Percentiles rank a stretch among this genome's conserved stretches.
Evolutionary conservation across 1,140 invertebrate genomes (phyloP).

Genomic region (Drosophila parvula): DNA sequence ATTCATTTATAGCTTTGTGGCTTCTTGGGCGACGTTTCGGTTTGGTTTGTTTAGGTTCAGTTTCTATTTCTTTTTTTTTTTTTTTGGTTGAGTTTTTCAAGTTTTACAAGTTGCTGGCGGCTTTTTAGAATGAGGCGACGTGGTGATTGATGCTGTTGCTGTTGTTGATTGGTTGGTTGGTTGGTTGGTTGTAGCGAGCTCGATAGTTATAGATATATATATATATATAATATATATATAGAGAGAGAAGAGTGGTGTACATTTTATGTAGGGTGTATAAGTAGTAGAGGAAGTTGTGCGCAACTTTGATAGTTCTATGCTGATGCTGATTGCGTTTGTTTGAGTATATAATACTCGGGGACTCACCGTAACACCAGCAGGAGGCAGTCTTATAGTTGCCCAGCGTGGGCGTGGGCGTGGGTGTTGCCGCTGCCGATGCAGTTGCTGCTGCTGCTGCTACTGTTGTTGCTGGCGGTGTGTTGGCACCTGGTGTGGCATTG

Average conservation of each 20-base stretch:
- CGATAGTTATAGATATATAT: conserved; percentile 56
- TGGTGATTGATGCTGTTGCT: conserved; percentile 71
- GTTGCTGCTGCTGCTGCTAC: conserved; percentile 12
- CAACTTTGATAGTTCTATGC: conserved; percentile 65
- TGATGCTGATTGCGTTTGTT: conserved; percentile 72
- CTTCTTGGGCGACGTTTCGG: conserved; percentile 42
- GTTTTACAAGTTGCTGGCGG: conserved; percentile 40
- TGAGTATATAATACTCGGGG: conserved; percentile 53
- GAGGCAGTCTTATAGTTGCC: conserved; percentile 74
- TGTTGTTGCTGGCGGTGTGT: conserved; percentile 50
- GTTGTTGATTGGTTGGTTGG: conserved; percentile 62
- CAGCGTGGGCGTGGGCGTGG: conserved; percentile 32
- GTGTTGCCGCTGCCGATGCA: conserved; percentile 25
- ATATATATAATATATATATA: conserved; percentile 4
- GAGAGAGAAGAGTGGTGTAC: conserved; percentile 45
- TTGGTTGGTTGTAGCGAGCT: conserved; percentile 73
- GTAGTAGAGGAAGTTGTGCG: conserved; percentile 72
- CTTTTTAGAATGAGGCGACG: conserved; percentile 64
- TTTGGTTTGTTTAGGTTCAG: conserved; percentile 24
- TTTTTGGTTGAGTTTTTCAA: conserved; percentile 12
- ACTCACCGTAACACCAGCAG: conserved; percentile 84
- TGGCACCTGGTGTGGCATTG: conserved; percentile 42
- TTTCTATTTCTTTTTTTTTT: conserved; percentile 18
- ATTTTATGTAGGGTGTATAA: conserved; percentile 50
- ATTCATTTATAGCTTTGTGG: conserved; percentile 55